phyloP scores from a whole-genome alignment of 2,113 vertebrate genomes.

The Anoplopoma fimbria region DNA sequence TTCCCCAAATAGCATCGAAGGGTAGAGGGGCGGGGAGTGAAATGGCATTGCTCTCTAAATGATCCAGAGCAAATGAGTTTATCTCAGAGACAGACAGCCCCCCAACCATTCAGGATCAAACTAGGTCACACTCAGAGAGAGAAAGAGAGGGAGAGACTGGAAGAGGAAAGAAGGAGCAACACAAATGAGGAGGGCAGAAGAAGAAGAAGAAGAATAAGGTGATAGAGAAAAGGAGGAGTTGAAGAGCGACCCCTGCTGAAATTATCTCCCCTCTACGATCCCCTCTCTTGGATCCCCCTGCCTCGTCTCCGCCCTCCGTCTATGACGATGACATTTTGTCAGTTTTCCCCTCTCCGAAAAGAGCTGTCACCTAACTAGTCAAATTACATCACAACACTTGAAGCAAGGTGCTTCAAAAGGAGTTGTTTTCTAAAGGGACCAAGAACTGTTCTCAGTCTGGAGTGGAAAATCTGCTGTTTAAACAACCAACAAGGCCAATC shows the following conservation, averaged over 20 bases:
- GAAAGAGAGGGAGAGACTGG: neutral
- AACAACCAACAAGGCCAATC: slow-evolving; percentile 12
- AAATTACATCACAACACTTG: slow-evolving; percentile 45
- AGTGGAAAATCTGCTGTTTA: slow-evolving; percentile 19
- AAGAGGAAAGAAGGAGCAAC: neutral
- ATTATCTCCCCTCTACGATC: neutral
- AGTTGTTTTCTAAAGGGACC: slow-evolving; percentile 4
- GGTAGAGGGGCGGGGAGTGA: slow-evolving; percentile 16
- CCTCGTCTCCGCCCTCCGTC: neutral
- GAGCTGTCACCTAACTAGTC: slow-evolving; percentile 46
- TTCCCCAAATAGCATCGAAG: slow-evolving; percentile 53
- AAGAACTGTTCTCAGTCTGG: neutral
- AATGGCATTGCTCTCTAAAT: slow-evolving; percentile 71
- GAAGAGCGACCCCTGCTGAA: neutral
- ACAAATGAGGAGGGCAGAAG: neutral
- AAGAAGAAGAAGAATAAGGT: neutral
- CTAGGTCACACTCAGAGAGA: slow-evolving; percentile 58
- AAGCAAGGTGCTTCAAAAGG: slow-evolving; percentile 33
- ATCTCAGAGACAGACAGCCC: slow-evolving; percentile 67
- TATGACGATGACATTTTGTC: slow-evolving; percentile 48
- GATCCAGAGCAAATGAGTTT: slow-evolving; percentile 78
- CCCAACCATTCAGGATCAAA: slow-evolving; percentile 73
- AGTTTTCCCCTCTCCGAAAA: slow-evolving; percentile 32
- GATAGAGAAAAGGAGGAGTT: neutral
- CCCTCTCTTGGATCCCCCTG: neutral